phyloP scores from a whole-genome alignment of 92 coral and sea anemone genomes.

The Anthopleura xanthogrammica region DNA sequence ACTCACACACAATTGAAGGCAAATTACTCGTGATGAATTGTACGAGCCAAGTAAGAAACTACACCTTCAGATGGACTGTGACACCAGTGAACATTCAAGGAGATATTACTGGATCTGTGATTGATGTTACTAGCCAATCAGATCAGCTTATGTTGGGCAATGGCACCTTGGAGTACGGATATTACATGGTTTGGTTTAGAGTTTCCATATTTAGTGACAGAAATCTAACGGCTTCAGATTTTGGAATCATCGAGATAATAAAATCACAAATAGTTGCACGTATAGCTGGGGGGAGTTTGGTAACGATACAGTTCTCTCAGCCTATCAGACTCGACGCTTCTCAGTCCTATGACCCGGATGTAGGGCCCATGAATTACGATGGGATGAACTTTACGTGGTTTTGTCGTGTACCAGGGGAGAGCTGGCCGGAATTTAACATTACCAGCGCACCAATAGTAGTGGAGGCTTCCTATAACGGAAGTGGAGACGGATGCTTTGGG shows the following conservation, averaged over 20 bases:
- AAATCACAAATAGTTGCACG: constrained; percentile 33
- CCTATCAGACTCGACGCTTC: constrained; percentile 44
- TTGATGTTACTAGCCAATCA: constrained; percentile 2
- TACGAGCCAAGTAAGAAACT: not conserved
- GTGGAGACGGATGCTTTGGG: constrained; percentile 33
- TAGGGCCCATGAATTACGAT: constrained; percentile 20
- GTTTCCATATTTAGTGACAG: not conserved
- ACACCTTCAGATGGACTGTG: constrained; percentile 19
- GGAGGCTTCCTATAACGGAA: not conserved
- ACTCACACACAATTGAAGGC: constrained; percentile 20
- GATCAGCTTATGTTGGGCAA: constrained; percentile 15
- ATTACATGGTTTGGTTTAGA: constrained; percentile 26
- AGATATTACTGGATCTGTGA: not conserved
- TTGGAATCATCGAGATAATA: constrained; percentile 21
- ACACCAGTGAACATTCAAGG: constrained; percentile 8
- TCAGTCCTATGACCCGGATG: constrained; percentile 49
- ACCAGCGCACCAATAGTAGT: constrained; percentile 2
- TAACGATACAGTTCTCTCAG: constrained; percentile 16
- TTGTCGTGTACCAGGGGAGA: constrained; percentile 41
- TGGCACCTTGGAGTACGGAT: constrained; percentile 28
- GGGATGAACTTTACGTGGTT: constrained; percentile 48
- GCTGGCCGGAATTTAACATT: constrained; percentile 10
- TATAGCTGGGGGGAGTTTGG: constrained; percentile 37
- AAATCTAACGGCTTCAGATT: not conserved
- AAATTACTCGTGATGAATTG: not conserved